Base-by-base conservation (phyloP, 2,797 vertebrate species). In the Limosa lapponica region DNA sequence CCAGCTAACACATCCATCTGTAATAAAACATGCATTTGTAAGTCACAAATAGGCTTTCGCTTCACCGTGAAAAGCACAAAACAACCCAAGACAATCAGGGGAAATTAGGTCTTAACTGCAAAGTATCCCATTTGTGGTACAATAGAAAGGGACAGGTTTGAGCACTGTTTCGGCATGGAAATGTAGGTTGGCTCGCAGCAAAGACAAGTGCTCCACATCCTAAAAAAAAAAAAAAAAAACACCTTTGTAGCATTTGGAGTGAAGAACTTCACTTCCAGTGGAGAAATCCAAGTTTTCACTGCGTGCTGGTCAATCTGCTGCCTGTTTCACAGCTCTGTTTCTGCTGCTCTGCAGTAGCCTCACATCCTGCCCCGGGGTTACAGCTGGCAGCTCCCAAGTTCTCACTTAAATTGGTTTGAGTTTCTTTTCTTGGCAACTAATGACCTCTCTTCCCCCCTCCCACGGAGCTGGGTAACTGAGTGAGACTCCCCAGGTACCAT, bases 21-120 rank as follows among this genome's bases (percentile, higher is more conserved):
- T 59, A 73, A 41, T 17, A 64, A 36, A 90, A 41, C 20, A 49
- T 0, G 0, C 3, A 1, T 44, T 62, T 69, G 0, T 37, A 82
- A 84, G 43, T 66, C 70, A 90, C 58, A 78, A 61, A 62, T 1
- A 52, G 11, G 41, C 41, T 87, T 93, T 78, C 1, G 2, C 22
- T 78, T 86, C 54, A 11, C 27, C 51, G 49, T 24, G 28, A 72
- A 72, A 81, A 79, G 57, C 25, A 25, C n/a, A 61, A 58, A 92
- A 34, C 46, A 44, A 23, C 12, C 8, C n/a, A 59, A 2, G 11
- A 73, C 32, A 67, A 67, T 16, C 3, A 3, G 10, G n/a, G 39
- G 85, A 65, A 58, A 71, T 19, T 5, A 49, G 12, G 34, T 51
- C 67, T 61, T 83, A 92, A 75, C 52, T 28, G 58, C 87, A 67